Evolutionary conservation across 2,113 vertebrate genomes (phyloP).

Genomic region (Carollia perspicillata): DNA sequence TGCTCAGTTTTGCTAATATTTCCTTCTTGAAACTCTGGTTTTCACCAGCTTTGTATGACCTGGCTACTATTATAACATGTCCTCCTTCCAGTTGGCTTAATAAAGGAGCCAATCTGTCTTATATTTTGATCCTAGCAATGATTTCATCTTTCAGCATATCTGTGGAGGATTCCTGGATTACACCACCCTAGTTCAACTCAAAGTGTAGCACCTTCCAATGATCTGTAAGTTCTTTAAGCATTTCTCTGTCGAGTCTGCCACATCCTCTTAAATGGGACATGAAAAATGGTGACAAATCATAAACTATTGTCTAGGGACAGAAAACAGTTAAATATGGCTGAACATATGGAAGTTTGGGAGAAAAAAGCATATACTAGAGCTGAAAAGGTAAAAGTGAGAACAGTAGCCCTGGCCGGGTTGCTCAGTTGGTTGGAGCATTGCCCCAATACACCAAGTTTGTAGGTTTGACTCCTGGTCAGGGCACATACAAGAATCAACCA

Average conservation of each 20-base stretch:
- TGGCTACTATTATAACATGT: neutral
- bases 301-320: neutral
- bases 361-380: neutral
- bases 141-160: neutral
- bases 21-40: neutral
- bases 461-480: too few species aligned
- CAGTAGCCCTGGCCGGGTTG: too few species aligned
- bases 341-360: neutral
- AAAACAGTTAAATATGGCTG: neutral
- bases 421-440: too few species aligned
- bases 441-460: too few species aligned
- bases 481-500: too few species aligned
- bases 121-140: neutral
- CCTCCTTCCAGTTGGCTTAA: neutral
- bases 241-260: neutral
- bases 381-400: neutral
- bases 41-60: neutral
- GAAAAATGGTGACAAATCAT: neutral
- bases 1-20: neutral
- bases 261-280: neutral
- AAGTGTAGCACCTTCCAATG: neutral
- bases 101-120: neutral
- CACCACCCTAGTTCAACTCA: neutral
- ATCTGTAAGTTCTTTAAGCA: neutral
- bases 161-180: neutral